A percentile compares a stretch with the other conserved stretches of the same genome.
Evolutionary conservation across 1,140 invertebrate genomes (phyloP).

Genomic region (Lamellibrachia luymesi): DNA sequence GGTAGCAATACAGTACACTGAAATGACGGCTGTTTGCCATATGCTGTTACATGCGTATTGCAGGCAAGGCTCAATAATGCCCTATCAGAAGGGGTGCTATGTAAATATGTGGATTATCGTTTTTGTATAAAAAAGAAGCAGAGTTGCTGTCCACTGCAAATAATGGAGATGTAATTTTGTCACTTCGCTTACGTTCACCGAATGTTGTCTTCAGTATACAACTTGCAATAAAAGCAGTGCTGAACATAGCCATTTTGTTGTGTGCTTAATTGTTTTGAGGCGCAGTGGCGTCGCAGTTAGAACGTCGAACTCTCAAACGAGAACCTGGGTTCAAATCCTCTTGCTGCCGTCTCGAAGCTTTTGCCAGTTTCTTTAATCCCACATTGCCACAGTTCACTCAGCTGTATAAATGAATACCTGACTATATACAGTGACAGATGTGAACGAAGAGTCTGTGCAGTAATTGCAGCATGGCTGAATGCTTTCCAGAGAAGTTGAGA

Average conservation of each 20-base stretch:
- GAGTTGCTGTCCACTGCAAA: background rate
- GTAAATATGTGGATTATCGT: background rate
- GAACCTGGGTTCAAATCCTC: too few relatives aligned
- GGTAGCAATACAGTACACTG: background rate
- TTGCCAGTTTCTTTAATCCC: too few relatives aligned
- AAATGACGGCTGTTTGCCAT: background rate
- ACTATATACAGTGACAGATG: too few relatives aligned
- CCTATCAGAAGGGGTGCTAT: background rate
- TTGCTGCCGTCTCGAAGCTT: too few relatives aligned
- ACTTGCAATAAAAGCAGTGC: slow-evolving; percentile 3
- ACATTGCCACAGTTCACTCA: too few relatives aligned
- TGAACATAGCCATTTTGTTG: background rate
- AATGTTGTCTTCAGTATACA: slow-evolving; percentile 1
- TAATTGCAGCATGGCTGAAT: too few relatives aligned
- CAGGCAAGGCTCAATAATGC: background rate
- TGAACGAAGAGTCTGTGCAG: too few relatives aligned
- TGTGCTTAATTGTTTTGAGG: background rate
- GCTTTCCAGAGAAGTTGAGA: too few relatives aligned
- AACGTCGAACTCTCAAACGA: too few relatives aligned
- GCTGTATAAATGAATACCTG: too few relatives aligned
- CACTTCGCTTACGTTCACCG: background rate
- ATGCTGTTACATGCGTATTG: background rate
- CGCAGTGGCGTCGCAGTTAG: too few relatives aligned
- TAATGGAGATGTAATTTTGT: slow-evolving; percentile 5
- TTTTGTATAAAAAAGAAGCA: background rate